These are phyloP conservation scores for Maniola jurtina DNA, from an alignment of 1,140 invertebrate genomes.

Conservation along the genomic window DNA sequence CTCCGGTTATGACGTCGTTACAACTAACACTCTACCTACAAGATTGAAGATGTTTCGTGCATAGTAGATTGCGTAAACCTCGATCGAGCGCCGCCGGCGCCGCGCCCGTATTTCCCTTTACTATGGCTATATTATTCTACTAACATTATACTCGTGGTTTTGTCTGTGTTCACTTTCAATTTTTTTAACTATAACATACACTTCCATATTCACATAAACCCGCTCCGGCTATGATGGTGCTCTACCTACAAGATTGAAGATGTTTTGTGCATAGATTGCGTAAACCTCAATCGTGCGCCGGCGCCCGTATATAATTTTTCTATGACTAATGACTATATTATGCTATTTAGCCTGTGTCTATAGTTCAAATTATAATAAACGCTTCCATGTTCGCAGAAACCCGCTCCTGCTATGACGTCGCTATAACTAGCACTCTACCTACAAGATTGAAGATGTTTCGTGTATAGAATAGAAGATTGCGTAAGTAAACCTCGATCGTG, in stretches of 20 bases:
- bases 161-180: too few species aligned
- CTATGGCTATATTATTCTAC: constrained; percentile 10
- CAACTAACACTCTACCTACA: too few species aligned
- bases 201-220: background rate
- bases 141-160: too few species aligned
- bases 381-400: background rate
- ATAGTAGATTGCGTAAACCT: constrained; percentile 21
- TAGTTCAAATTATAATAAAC: too few species aligned
- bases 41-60: constrained; percentile 23
- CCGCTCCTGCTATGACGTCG: constrained; percentile 4
- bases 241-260: constrained; percentile 14
- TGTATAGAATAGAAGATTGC: constrained; percentile 19
- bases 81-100: too few species aligned
- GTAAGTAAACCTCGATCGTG: constrained; percentile 33
- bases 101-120: background rate
- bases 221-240: background rate
- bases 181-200: too few species aligned
- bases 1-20: too few species aligned
- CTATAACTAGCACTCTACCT: constrained; percentile 1
- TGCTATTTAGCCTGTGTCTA: background rate
- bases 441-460: constrained; percentile 22
- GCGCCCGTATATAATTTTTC: constrained; percentile 18
- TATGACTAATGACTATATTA: constrained; percentile 11
- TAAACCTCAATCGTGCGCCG: constrained; percentile 31
- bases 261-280: constrained; percentile 22